Conservation (phyloP, 2,888 invertebrate species). For the Serripes groenlandicus region DNA sequence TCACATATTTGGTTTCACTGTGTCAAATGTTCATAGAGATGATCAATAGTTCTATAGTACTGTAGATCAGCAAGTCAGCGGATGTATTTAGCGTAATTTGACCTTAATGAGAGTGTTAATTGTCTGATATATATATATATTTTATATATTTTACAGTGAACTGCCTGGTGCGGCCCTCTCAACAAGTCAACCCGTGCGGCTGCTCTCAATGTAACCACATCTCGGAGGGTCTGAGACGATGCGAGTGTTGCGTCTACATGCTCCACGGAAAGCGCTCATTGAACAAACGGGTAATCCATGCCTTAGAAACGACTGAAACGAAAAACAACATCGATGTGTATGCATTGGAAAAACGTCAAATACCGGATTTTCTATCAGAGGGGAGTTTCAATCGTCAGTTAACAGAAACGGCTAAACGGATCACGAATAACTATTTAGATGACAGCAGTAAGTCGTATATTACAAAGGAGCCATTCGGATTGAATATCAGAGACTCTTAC, state of each 20-base stretch:
- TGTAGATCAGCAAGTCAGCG: too few species aligned
- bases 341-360: background rate
- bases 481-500: background rate
- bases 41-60: too few species aligned
- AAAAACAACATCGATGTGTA: background rate
- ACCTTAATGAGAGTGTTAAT: too few species aligned
- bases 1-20: too few species aligned
- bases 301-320: background rate
- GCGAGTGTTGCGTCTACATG: conserved; percentile 50
- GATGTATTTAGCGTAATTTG: too few species aligned
- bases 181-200: conserved; percentile 9
- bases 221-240: background rate
- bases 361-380: background rate
- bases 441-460: background rate
- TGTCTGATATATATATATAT: too few species aligned
- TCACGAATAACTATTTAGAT: background rate
- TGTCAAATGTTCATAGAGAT: too few species aligned
- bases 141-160: conserved; percentile 1
- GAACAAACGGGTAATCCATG: background rate
- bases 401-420: background rate
- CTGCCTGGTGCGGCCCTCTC: background rate
- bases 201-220: conserved; percentile 31
- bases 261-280: conserved; percentile 48
- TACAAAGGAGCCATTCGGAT: background rate
- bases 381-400: background rate